These are phyloP conservation scores for Petrolisthes cinctipes DNA, from an alignment of 2,888 invertebrate species.

Conservation along the genomic window DNA sequence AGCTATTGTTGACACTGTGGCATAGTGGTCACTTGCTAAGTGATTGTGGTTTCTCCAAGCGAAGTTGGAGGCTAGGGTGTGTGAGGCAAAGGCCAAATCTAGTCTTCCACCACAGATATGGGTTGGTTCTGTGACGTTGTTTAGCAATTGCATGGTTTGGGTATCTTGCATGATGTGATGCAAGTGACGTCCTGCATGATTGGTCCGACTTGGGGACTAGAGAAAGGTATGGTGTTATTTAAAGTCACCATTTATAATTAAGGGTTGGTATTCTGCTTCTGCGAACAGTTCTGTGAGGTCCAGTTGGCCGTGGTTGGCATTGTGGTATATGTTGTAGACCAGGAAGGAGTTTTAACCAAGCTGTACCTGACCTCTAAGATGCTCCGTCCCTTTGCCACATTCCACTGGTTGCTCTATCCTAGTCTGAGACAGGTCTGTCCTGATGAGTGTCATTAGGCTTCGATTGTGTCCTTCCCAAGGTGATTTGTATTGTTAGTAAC, in stretches of 20 bases:
- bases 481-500: too few species aligned
- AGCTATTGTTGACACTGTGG: background rate
- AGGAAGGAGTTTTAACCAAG: background rate
- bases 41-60: background rate
- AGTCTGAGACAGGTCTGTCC: background rate
- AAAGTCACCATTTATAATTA: background rate
- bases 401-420: background rate
- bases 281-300: background rate
- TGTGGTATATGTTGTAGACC: background rate
- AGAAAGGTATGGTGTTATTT: background rate
- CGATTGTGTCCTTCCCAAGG: too few species aligned
- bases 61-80: background rate
- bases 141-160: background rate
- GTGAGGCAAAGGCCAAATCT: background rate
- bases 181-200: background rate
- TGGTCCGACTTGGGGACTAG: background rate
- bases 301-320: background rate
- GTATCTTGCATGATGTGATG: background rate
- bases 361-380: background rate
- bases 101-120: background rate
- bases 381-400: background rate
- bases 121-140: background rate
- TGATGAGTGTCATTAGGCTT: too few species aligned
- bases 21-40: background rate
- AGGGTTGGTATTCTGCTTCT: background rate